These are phyloP conservation scores for Antitype chi DNA, from an alignment of 2,888 invertebrate genomes.

Conservation along the genomic window DNA sequence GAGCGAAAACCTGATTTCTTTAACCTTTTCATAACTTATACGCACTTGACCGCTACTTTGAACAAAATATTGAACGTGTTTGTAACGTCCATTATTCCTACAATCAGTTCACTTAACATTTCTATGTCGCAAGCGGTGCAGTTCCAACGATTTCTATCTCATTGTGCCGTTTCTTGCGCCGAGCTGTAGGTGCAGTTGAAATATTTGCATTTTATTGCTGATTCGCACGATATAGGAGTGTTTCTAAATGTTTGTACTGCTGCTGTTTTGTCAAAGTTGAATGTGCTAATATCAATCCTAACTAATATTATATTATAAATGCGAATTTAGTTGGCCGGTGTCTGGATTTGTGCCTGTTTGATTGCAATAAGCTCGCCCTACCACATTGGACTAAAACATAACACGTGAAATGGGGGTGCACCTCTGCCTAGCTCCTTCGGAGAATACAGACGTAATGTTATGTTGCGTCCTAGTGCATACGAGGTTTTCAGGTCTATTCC, in stretches of 20 bases:
- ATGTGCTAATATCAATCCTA: background rate
- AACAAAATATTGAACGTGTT: background rate
- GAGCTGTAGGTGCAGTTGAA: slow-evolving; percentile 21
- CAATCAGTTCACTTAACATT: slow-evolving; percentile 19
- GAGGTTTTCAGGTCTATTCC: too few relatives aligned
- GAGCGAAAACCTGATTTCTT: background rate
- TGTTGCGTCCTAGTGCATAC: too few relatives aligned
- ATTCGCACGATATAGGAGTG: slow-evolving; percentile 41
- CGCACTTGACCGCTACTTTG: slow-evolving; percentile 45
- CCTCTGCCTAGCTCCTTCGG: too few relatives aligned
- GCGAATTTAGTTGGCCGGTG: too few relatives aligned
- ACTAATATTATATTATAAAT: too few relatives aligned
- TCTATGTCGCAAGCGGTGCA: slow-evolving; percentile 30
- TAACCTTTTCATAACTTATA: background rate
- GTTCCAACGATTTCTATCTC: slow-evolving; percentile 40
- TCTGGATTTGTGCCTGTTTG: too few relatives aligned
- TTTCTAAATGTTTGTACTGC: slow-evolving; percentile 36
- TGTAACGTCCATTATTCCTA: slow-evolving; percentile 10
- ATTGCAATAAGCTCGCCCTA: too few relatives aligned
- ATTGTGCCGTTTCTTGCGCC: slow-evolving; percentile 51
- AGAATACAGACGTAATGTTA: too few relatives aligned
- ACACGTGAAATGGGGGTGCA: too few relatives aligned
- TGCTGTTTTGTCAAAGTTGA: background rate
- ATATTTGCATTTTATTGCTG: slow-evolving; percentile 35
- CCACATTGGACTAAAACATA: too few relatives aligned